phyloP scores from a whole-genome alignment of 1,140 invertebrate species.

The Augochlora pura region DNA sequence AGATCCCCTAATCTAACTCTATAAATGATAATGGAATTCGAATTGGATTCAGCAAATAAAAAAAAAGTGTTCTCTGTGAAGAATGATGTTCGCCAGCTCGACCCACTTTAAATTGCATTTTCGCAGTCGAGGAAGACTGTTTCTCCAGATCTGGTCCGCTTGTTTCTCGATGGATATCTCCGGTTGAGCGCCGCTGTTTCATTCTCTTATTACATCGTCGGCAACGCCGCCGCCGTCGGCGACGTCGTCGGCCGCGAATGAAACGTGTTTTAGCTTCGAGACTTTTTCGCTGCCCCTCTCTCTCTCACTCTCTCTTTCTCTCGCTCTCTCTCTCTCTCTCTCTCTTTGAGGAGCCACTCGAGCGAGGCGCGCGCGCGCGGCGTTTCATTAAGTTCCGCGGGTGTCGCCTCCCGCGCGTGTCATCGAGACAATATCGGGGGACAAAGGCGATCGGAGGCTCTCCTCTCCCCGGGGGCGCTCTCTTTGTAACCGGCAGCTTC shows the following conservation, averaged over 20 bases:
- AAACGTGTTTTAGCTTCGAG: conserved; percentile 28
- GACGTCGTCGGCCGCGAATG: neutral
- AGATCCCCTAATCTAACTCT: too few relatives aligned
- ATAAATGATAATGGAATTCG: too few relatives aligned
- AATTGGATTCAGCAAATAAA: too few relatives aligned
- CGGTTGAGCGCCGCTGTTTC: conserved; percentile 20
- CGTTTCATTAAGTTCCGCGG: conserved; percentile 29
- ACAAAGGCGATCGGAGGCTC: neutral
- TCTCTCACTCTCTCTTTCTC: too few relatives aligned
- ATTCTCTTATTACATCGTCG: conserved; percentile 8
- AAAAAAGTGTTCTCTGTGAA: too few relatives aligned
- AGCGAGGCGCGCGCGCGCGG: conserved; percentile 27
- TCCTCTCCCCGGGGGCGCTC: too few relatives aligned
- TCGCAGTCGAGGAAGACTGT: too few relatives aligned
- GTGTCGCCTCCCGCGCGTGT: neutral
- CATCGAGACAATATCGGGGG: neutral
- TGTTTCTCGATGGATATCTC: neutral
- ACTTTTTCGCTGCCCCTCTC: conserved; percentile 30
- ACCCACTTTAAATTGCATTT: too few relatives aligned
- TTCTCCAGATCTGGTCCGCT: neutral
- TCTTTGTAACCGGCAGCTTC: neutral
- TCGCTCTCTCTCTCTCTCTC: too few relatives aligned
- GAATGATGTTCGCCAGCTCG: too few relatives aligned
- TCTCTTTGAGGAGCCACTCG: conserved; percentile 14
- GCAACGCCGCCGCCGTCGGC: neutral